A percentile compares a stretch with the other conserved stretches of the same genome.
These are phyloP conservation scores for Melopsittacus undulatus DNA, from an alignment of 2,797 vertebrate genomes.

Conservation along the genomic window DNA sequence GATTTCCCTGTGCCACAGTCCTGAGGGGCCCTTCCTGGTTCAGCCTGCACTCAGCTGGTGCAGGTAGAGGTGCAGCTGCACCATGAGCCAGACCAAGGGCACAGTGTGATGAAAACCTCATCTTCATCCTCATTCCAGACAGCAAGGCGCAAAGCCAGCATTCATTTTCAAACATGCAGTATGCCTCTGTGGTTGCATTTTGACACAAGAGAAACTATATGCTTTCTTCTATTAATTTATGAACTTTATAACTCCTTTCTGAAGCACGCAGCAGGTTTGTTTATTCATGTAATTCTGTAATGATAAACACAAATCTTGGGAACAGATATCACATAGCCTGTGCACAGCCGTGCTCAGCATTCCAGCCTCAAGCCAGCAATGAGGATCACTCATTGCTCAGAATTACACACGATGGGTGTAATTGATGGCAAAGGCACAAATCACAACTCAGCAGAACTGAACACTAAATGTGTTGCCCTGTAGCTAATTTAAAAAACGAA, in stretches of 20 bases:
- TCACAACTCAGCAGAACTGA: not conserved
- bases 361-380: not conserved
- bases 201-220: not conserved
- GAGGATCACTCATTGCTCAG: not conserved
- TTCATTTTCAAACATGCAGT: not conserved
- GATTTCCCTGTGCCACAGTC: not conserved
- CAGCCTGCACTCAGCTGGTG: not conserved
- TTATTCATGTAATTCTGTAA: not conserved
- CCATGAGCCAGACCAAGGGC: accelerated
- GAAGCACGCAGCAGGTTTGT: not conserved
- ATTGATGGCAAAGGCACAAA: not conserved
- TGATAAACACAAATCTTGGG: not conserved
- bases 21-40: not conserved
- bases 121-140: not conserved
- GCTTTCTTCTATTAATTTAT: not conserved
- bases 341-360: not conserved
- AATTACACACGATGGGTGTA: not conserved
- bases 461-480: not conserved
- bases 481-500: not conserved
- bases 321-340: not conserved
- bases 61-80: not conserved
- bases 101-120: accelerated
- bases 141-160: not conserved
- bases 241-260: not conserved
- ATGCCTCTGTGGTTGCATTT: not conserved